These are phyloP conservation scores for Glyphotaelius pellucidus DNA, from an alignment of 2,888 invertebrate genomes.

Conservation along the genomic window DNA sequence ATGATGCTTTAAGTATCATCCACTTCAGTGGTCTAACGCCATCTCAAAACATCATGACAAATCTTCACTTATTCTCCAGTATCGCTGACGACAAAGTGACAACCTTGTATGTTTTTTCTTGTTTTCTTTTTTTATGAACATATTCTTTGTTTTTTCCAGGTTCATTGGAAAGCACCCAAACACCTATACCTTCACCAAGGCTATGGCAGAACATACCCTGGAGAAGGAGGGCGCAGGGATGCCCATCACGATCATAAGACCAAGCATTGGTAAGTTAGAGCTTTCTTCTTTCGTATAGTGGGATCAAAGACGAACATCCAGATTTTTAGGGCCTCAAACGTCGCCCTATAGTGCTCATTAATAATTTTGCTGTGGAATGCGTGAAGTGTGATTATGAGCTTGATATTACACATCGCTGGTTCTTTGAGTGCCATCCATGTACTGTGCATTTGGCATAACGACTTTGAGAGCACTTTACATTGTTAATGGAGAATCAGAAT, in stretches of 20 bases:
- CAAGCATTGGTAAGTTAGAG: slow-evolving; percentile 84
- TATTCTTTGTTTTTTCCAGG: slow-evolving; percentile 64
- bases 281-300: neutral
- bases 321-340: neutral
- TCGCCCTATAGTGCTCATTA: neutral
- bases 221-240: slow-evolving; percentile 82
- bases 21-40: neutral
- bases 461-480: neutral
- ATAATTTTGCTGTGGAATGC: too few relatives aligned
- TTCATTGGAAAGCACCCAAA: slow-evolving; percentile 85
- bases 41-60: neutral
- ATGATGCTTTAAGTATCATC: neutral
- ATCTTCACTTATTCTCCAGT: neutral
- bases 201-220: slow-evolving; percentile 87
- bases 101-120: neutral
- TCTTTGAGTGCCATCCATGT: neutral
- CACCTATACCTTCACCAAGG: slow-evolving; percentile 92
- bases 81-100: neutral
- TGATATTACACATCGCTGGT: neutral
- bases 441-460: neutral
- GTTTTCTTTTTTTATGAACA: neutral
- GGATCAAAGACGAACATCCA: neutral
- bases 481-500: neutral
- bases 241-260: slow-evolving; percentile 87
- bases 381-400: too few relatives aligned